These are phyloP conservation scores for Pampus argenteus DNA, from an alignment of 2,797 vertebrate genomes.

Conservation along the genomic window DNA sequence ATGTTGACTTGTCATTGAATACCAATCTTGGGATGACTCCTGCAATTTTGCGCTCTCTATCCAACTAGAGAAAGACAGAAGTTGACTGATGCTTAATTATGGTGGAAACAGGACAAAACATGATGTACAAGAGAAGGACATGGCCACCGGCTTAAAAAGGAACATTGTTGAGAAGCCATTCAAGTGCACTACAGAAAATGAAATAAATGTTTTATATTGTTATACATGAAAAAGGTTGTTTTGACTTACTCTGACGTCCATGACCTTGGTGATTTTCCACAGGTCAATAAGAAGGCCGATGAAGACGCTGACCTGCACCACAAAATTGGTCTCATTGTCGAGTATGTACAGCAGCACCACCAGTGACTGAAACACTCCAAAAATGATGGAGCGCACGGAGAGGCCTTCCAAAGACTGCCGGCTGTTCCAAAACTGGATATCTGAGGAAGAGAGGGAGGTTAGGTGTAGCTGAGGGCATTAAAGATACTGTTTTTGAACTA, in stretches of 20 bases:
- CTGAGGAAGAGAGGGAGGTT: constrained; percentile 71
- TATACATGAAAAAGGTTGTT: neutral
- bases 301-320: constrained; percentile 98
- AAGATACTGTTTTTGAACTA: neutral
- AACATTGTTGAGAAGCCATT: too few species aligned
- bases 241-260: constrained; percentile 92
- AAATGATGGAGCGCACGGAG: constrained; percentile 95
- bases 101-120: neutral
- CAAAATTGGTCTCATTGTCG: constrained; percentile 98
- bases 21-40: constrained; percentile 89
- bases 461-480: neutral
- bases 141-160: too few species aligned
- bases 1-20: constrained; percentile 95
- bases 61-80: constrained; percentile 82
- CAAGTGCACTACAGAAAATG: too few species aligned
- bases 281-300: constrained; percentile 97
- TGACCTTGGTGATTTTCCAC: constrained; percentile 99
- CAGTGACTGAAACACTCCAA: constrained; percentile 95
- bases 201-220: neutral
- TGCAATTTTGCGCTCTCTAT: constrained; percentile 90
- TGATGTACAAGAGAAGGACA: neutral
- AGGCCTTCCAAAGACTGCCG: constrained; percentile 95
- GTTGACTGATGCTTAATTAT: constrained; percentile 5
- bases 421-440: constrained; percentile 99
- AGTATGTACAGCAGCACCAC: constrained; percentile 97